Base-by-base conservation (phyloP, 2,113 vertebrate species). In the Megaceryle torquata region DNA sequence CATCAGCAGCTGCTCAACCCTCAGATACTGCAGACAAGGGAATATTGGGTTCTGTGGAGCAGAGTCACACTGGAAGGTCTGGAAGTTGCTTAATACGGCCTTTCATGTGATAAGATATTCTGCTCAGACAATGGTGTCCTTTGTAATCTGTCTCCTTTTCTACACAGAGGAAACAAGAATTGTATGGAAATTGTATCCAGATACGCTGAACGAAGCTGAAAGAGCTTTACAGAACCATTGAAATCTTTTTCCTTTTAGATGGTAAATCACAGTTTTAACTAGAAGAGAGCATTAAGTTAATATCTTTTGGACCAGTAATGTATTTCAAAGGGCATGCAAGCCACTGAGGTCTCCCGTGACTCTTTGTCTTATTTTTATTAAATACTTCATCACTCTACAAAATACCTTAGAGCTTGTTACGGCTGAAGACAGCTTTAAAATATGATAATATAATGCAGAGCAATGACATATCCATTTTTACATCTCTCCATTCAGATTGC, bases 361-460 rank as follows among this genome's bases (percentile, higher is more conserved):
- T 94, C 92, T 96, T 98, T 96, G 94, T 96, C 92, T 97, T 96
- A 51, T 76, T 90, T 97, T 97, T 96, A 96, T 97, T 96, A 97
- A 97, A 95, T 97, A 93, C 96, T 97, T 97, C 88, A 95, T 97
- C 95, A 93, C 53, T 92, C 74, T 41, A 56, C 87, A 89, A 97
- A 97, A 93, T 61, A 96, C 91, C 91, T 97, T 71, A 82, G 88
- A 92, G 82, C 86, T 94, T 95, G 82, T 84, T 95, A 92, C 37
- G 88, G 63, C 76, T 81, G 83, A 91, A 82, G 57, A 81, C 4
- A 5, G 35, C 61, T 82, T 46, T 91, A 88, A 95, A 96, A 92
- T 89, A 39, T 68, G 81, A 41, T 84, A 89, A 91, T 84, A 29
- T 48, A 75, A 80, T 46, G 69, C 46, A 29, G 13, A 44, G 28